Evolutionary conservation across 1,140 invertebrate genomes (phyloP).

Genomic region (Camponotus floridanus): DNA sequence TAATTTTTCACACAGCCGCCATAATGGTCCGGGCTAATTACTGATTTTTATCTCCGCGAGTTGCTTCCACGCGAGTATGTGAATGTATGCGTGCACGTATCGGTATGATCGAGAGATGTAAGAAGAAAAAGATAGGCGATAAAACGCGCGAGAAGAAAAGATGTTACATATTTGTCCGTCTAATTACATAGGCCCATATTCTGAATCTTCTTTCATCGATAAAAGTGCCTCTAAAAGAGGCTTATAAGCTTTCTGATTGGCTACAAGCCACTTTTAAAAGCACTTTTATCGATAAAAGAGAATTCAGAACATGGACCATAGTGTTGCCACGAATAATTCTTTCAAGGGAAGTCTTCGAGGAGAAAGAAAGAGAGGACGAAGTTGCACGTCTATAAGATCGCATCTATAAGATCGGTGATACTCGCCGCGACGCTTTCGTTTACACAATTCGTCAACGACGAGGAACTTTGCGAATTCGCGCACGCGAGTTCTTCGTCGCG

Average conservation of each 20-base stretch:
- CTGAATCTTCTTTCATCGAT: no score
- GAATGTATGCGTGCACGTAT: not conserved
- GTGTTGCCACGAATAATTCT: not conserved
- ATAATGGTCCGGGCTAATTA: slow-evolving; percentile 86
- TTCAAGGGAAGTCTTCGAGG: not conserved
- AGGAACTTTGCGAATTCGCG: slow-evolving; percentile 36
- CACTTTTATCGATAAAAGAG: no score
- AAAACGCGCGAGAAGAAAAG: slow-evolving; percentile 14
- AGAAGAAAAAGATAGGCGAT: slow-evolving; percentile 26
- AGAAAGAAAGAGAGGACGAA: not conserved
- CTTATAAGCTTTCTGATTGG: no score
- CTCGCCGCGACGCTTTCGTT: not conserved
- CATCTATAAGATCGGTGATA: not conserved
- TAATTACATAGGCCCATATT: no score
- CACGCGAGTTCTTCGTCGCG: slow-evolving; percentile 52
- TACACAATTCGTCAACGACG: not conserved
- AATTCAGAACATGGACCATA: no score
- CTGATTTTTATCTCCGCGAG: slow-evolving; percentile 84
- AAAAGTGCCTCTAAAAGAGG: no score
- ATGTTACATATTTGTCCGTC: not conserved
- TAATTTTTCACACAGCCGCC: slow-evolving; percentile 86
- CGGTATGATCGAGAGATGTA: slow-evolving; percentile 15
- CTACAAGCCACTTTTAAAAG: no score
- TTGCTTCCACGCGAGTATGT: slow-evolving; percentile 63
- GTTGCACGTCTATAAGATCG: no score